These are phyloP conservation scores for Gymnoscopelus braueri DNA, from an alignment of 2,797 vertebrate genomes.

Conservation along the genomic window DNA sequence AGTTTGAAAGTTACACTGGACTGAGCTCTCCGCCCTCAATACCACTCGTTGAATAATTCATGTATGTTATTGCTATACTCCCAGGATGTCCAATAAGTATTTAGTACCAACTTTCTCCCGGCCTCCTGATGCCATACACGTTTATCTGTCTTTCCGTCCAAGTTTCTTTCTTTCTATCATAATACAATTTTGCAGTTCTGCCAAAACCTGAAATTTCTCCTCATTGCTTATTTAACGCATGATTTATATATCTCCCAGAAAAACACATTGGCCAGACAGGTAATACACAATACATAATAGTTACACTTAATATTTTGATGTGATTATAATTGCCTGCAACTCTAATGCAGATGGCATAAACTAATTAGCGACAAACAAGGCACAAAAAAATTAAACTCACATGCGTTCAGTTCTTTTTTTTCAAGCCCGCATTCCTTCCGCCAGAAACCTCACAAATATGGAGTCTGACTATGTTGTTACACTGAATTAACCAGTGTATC, in stretches of 20 bases:
- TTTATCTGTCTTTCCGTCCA: no score
- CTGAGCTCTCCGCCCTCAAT: no score
- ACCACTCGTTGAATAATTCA: no score
- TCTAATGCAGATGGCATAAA: slow-evolving; percentile 10
- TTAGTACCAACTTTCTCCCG: no score
- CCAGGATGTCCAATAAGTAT: no score
- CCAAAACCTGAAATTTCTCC: no score
- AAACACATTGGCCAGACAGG: slow-evolving; percentile 5
- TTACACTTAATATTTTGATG: slow-evolving; percentile 24
- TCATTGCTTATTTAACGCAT: no score
- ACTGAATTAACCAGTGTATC: slow-evolving; percentile 49
- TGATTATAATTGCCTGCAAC: slow-evolving; percentile 19
- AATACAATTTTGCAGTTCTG: no score
- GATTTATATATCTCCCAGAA: neutral
- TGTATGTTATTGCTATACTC: no score
- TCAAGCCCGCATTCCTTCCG: neutral
- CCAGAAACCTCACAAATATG: slow-evolving; percentile 26
- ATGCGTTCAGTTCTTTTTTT: slow-evolving; percentile 16
- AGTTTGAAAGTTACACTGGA: no score
- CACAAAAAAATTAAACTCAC: slow-evolving; percentile 15
- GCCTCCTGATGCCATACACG: no score
- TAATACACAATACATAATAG: neutral
- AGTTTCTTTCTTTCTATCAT: no score
- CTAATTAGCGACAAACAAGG: slow-evolving; percentile 32
- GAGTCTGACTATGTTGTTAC: slow-evolving; percentile 8